A percentile compares a stretch with the other conserved stretches of the same genome.
phyloP scores from a whole-genome alignment of 2,797 vertebrate species.

The Craterocephalus amniculus region DNA sequence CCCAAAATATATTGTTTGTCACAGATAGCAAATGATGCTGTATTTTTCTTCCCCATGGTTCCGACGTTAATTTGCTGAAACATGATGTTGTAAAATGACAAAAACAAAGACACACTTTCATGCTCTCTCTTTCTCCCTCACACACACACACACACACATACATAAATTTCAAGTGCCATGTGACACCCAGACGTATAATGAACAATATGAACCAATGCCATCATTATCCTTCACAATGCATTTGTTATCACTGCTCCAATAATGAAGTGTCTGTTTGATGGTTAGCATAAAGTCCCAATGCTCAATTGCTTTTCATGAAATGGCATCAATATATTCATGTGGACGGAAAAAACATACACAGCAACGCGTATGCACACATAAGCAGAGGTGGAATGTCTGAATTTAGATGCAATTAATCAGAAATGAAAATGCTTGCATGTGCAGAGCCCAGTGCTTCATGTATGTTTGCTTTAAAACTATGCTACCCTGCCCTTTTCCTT shows the following conservation, averaged over 20 bases:
- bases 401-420: slow-evolving; percentile 72
- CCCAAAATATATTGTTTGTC: slow-evolving; percentile 80
- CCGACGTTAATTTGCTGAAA: slow-evolving; percentile 79
- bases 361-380: slow-evolving; percentile 18
- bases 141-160: slow-evolving; percentile 27
- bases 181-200: slow-evolving; percentile 76
- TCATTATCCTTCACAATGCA: slow-evolving; percentile 80
- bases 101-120: slow-evolving; percentile 60
- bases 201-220: slow-evolving; percentile 77
- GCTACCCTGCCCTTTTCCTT: slow-evolving; percentile 33
- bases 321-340: slow-evolving; percentile 72
- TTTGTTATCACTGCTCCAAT: slow-evolving; percentile 79
- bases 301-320: slow-evolving; percentile 78
- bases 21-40: slow-evolving; percentile 72
- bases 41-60: slow-evolving; percentile 77
- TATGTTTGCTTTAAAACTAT: slow-evolving; percentile 42
- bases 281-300: slow-evolving; percentile 75
- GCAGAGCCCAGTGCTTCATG: slow-evolving; percentile 48
- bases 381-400: slow-evolving; percentile 39
- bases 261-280: slow-evolving; percentile 82
- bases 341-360: slow-evolving; percentile 22
- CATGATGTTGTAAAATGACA: slow-evolving; percentile 78
- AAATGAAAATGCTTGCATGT: slow-evolving; percentile 50
- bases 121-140: slow-evolving; percentile 6
- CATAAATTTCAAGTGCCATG: slow-evolving; percentile 61